Evolutionary conservation across 2,797 vertebrate genomes (phyloP).

Genomic region (Phataginus tricuspis): DNA sequence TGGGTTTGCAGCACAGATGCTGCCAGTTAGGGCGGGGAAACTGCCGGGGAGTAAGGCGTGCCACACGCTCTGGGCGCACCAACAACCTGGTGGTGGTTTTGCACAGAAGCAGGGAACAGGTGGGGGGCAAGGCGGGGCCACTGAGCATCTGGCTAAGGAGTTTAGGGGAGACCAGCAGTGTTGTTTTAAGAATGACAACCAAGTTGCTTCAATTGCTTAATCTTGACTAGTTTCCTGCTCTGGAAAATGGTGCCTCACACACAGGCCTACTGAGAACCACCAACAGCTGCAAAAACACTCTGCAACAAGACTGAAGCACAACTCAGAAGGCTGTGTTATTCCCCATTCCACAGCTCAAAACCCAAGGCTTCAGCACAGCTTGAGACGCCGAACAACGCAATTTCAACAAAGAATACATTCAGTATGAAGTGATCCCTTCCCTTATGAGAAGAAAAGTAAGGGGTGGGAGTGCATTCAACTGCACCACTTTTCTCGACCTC

Average conservation of each 20-base stretch:
- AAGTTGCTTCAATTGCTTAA: no score
- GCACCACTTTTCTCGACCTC: background rate
- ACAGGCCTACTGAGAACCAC: background rate
- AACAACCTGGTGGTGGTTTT: fast-evolving
- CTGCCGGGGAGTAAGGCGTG: fast-evolving
- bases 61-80: fast-evolving
- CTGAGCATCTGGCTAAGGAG: no score
- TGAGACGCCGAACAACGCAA: no score
- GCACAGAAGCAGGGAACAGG: background rate
- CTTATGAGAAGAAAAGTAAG: background rate
- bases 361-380: background rate
- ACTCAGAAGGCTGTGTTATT: fast-evolving
- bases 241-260: background rate
- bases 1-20: no score
- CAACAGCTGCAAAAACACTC: background rate
- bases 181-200: fast-evolving
- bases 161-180: background rate
- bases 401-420: background rate
- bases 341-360: background rate
- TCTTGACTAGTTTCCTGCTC: background rate
- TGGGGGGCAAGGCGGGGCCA: background rate
- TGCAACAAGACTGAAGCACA: background rate
- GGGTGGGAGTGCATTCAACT: no score
- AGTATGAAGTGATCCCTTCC: background rate
- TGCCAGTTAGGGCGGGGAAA: background rate